Percentiles rank a stretch among this genome's conserved stretches.
phyloP scores from a whole-genome alignment of 2,797 vertebrate genomes.

The Schizopygopsis pylzovi region DNA sequence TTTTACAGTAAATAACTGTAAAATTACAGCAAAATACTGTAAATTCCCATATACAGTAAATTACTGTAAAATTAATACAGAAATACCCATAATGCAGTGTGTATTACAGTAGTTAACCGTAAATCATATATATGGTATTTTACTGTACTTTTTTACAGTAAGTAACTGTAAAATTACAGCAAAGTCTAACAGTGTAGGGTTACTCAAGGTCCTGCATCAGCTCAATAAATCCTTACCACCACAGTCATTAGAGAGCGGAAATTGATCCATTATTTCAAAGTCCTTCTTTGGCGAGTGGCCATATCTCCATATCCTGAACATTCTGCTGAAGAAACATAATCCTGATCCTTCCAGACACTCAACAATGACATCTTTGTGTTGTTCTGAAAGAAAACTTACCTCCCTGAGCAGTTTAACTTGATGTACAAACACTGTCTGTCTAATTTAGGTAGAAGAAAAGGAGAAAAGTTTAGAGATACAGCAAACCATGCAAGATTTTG shows the following conservation, averaged over 20 bases:
- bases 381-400: slow-evolving; percentile 2
- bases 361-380: slow-evolving; percentile 25
- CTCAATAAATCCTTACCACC: slow-evolving; percentile 32
- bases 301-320: slow-evolving; percentile 27
- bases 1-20: no score
- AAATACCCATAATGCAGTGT: no score
- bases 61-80: no score
- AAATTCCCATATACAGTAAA: no score
- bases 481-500: not conserved
- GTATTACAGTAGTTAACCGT: no score
- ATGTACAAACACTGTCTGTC: slow-evolving; percentile 55
- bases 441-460: slow-evolving; percentile 57
- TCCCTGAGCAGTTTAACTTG: slow-evolving; percentile 39
- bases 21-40: no score
- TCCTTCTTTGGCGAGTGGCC: slow-evolving; percentile 20
- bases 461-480: slow-evolving; percentile 4
- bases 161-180: no score
- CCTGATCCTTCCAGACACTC: slow-evolving; percentile 5
- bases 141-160: no score
- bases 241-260: slow-evolving; percentile 39
- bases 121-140: no score
- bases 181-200: no score
- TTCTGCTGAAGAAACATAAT: slow-evolving; percentile 23
- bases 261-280: slow-evolving; percentile 39
- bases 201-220: slow-evolving; percentile 12